Percentiles rank a stretch among this genome's conserved stretches.
These are phyloP conservation scores for Neotoxoptera formosana DNA, from an alignment of 1,140 invertebrate species.

Conservation along the genomic window DNA sequence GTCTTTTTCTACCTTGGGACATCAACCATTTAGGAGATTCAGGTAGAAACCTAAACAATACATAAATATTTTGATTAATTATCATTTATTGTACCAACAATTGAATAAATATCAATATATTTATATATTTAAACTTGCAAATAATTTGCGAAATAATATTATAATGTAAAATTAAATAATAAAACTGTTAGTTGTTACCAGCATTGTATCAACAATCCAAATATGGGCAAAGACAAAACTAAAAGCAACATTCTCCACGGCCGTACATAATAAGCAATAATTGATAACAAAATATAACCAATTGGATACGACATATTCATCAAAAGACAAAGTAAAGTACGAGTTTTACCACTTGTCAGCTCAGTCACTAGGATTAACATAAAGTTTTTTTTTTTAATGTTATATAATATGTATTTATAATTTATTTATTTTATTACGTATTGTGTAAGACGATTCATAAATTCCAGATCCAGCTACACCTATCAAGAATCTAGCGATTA, in stretches of 20 bases:
- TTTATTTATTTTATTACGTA: slow-evolving; percentile 65
- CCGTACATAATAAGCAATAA: slow-evolving; percentile 67
- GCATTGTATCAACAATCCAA: slow-evolving; percentile 45
- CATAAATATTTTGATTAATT: neutral
- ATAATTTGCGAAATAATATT: neutral
- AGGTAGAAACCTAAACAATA: slow-evolving; percentile 63
- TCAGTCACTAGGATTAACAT: slow-evolving; percentile 69
- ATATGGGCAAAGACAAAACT: slow-evolving; percentile 10
- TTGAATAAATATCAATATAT: neutral
- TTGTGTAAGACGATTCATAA: slow-evolving; percentile 70
- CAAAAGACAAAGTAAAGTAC: slow-evolving; percentile 71
- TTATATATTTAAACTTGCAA: neutral
- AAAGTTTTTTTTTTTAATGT: neutral
- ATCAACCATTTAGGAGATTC: slow-evolving; percentile 67
- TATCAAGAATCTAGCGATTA: slow-evolving; percentile 67
- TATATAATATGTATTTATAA: neutral
- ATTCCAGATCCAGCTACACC: slow-evolving; percentile 68
- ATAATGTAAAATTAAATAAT: neutral
- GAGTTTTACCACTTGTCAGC: slow-evolving; percentile 68
- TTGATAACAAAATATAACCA: slow-evolving; percentile 67
- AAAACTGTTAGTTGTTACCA: neutral
- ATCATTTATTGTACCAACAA: neutral
- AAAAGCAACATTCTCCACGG: slow-evolving; percentile 65
- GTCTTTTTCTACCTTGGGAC: slow-evolving; percentile 62
- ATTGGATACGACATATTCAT: slow-evolving; percentile 69